These are phyloP conservation scores for Craterocephalus amniculus DNA, from an alignment of 2,797 vertebrate species.

Conservation along the genomic window DNA sequence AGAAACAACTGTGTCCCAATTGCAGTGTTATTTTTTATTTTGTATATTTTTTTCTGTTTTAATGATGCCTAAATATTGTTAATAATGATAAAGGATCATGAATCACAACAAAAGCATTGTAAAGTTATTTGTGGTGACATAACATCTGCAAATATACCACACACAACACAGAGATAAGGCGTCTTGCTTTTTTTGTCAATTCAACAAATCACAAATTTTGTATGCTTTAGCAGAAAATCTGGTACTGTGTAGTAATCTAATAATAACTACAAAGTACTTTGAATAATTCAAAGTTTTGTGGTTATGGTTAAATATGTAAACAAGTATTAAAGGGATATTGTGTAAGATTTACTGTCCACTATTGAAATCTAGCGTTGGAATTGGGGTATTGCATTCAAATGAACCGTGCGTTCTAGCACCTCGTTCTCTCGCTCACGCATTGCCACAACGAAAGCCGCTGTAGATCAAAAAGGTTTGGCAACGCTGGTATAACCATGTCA, in stretches of 20 bases:
- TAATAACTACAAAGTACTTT: no score
- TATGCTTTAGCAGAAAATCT: neutral
- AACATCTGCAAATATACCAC: neutral
- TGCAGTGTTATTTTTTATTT: conserved; percentile 76
- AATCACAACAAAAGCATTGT: conserved; percentile 57
- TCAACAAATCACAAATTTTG: neutral
- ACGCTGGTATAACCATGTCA: no score
- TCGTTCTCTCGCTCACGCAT: no score
- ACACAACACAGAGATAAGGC: neutral
- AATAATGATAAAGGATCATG: conserved; percentile 77
- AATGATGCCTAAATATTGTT: conserved; percentile 75
- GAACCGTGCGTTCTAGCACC: no score
- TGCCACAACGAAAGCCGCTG: no score
- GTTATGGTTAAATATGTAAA: no score
- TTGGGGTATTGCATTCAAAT: no score
- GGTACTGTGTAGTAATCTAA: no score
- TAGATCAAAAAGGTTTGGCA: no score
- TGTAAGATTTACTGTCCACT: no score
- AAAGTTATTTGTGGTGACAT: conserved; percentile 28
- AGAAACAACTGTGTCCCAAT: conserved; percentile 63
- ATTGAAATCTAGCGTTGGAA: no score
- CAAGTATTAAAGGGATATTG: neutral
- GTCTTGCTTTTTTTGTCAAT: neutral
- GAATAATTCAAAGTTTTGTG: no score
- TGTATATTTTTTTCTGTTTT: conserved; percentile 55